These are phyloP conservation scores for Sarcophaga bullata DNA, from an alignment of 1,140 invertebrate genomes.

Conservation along the genomic window DNA sequence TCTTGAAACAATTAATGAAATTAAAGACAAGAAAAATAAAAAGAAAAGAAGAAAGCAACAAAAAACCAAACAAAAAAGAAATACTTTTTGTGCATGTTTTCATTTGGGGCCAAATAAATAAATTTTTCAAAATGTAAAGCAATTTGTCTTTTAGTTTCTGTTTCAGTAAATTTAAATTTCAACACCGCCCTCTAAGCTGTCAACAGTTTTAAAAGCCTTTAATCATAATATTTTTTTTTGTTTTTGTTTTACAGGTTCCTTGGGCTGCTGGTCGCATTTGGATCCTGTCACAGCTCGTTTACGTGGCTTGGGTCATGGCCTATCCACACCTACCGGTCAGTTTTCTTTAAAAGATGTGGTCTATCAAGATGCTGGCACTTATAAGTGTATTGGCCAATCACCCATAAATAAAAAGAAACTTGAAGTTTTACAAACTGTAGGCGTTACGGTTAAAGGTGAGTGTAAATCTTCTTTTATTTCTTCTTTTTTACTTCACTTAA, in stretches of 20 bases:
- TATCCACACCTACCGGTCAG: conserved; percentile 71
- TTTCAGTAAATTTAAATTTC: too few relatives aligned
- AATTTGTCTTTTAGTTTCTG: too few relatives aligned
- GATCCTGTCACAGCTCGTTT: conserved; percentile 70
- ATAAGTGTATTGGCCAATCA: conserved; percentile 76
- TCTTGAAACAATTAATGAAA: conserved; percentile 61
- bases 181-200: too few relatives aligned
- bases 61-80: too few relatives aligned
- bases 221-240: not conserved
- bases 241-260: conserved; percentile 63
- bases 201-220: not conserved
- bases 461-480: not conserved
- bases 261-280: conserved; percentile 70
- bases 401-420: conserved; percentile 68
- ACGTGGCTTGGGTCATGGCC: conserved; percentile 70
- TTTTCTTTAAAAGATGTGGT: conserved; percentile 75
- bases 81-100: not conserved
- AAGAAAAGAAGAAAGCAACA: not conserved
- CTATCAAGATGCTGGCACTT: conserved; percentile 81
- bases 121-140: too few relatives aligned
- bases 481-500: too few relatives aligned
- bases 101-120: not conserved
- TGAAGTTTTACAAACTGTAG: conserved; percentile 67
- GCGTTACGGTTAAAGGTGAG: conserved; percentile 68
- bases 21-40: conserved; percentile 41